These are phyloP conservation scores for Rhimphoctona megacephalus DNA, from an alignment of 2,888 invertebrate species.

Conservation along the genomic window DNA sequence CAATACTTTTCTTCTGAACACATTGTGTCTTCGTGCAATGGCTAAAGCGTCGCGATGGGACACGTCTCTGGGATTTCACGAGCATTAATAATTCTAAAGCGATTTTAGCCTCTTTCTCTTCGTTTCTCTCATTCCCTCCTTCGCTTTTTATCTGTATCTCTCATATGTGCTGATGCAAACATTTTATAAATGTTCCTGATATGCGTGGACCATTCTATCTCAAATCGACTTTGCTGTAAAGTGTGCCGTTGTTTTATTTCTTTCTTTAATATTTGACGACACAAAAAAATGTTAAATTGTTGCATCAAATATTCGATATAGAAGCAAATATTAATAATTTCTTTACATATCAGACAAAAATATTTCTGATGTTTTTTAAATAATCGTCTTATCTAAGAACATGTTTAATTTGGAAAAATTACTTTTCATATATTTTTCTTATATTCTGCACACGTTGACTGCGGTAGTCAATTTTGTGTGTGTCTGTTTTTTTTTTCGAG, in stretches of 20 bases:
- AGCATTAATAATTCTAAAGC: conserved; percentile 73
- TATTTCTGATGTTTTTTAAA: neutral
- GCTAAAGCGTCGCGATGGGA: conserved; percentile 71
- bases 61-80: conserved; percentile 58
- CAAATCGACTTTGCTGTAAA: neutral
- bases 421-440: neutral
- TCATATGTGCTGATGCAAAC: conserved; percentile 56
- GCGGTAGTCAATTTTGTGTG: neutral
- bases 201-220: neutral
- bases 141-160: conserved; percentile 31
- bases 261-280: neutral
- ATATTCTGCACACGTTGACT: neutral
- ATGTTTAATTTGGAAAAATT: neutral
- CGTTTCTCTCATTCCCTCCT: conserved; percentile 13
- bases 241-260: neutral
- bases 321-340: neutral
- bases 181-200: conserved; percentile 16
- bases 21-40: conserved; percentile 64
- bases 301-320: neutral
- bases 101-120: conserved; percentile 60
- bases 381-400: neutral
- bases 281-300: neutral
- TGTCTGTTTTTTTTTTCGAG: neutral
- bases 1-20: conserved; percentile 58
- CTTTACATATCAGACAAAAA: neutral